These are phyloP conservation scores for Meiosimyza platycephala DNA, from an alignment of 2,888 invertebrate genomes.

Conservation along the genomic window DNA sequence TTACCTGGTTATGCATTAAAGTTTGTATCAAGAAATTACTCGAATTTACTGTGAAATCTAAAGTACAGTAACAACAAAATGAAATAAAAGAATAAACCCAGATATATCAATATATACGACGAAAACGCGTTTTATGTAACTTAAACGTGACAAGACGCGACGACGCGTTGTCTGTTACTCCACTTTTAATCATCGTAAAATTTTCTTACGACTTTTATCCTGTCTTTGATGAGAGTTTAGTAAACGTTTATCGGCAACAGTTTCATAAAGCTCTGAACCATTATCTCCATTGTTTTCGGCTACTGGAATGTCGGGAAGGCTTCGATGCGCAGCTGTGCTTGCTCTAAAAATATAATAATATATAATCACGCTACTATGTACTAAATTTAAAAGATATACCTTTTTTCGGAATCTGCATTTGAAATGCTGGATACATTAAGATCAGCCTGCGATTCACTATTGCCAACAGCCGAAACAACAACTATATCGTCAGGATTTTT, in stretches of 20 bases:
- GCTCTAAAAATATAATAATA: constrained; percentile 55
- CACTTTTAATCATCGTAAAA: constrained; percentile 5
- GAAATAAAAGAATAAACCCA: too few relatives aligned
- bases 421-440: constrained; percentile 63
- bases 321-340: constrained; percentile 73
- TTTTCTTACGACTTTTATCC: constrained; percentile 63
- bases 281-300: constrained; percentile 77
- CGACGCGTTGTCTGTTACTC: too few relatives aligned
- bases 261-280: constrained; percentile 87
- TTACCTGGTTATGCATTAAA: too few relatives aligned
- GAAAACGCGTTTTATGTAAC: too few relatives aligned
- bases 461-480: constrained; percentile 59
- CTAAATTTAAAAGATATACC: constrained; percentile 49
- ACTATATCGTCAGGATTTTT: constrained; percentile 76
- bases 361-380: background rate
- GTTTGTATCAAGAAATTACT: too few relatives aligned
- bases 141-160: too few relatives aligned
- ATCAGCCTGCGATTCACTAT: constrained; percentile 62
- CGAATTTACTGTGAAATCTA: too few relatives aligned
- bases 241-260: constrained; percentile 74
- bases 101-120: too few relatives aligned
- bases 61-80: too few relatives aligned
- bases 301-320: constrained; percentile 86
- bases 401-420: constrained; percentile 64
- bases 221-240: constrained; percentile 58